Base-by-base conservation (phyloP, 1,140 invertebrate genomes). In the Brachionus rubens region DNA sequence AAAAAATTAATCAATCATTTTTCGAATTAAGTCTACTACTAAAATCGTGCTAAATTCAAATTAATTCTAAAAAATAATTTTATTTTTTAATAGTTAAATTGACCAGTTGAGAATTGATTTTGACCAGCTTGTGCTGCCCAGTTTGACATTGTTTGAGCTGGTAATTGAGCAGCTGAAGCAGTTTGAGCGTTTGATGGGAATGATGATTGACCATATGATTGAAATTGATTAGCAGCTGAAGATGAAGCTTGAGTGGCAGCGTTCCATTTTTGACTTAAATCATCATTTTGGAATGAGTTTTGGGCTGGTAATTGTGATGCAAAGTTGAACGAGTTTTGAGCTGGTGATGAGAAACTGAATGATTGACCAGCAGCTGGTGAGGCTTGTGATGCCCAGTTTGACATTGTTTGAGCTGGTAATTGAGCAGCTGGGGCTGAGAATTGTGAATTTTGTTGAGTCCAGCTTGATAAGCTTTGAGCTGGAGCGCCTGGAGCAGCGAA, bases 231-330 rank as follows among this genome's bases (percentile, higher is more conserved):
- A 33, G 54, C 54, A 59, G 28, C 54, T 33, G 28, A 26, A 33
- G 28, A 33, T 33, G 54, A 59, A 59, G 54, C 54, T 59, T 30
- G 28, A 16, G 30, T 24, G 7, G 28, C 54, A 59, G 54, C 30
- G 4, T 26, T 33, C 54, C 54, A 59, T 59, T 59, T 59, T 16
- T 26, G 19, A 1, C 28, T 33, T 33, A 59, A 10, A 33, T 59
- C 54, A 36, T 59, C 54, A 5, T 19, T 19, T 36, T 59, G 54
- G 54, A 59, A 59, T 59, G 54, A 59, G 33, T n/a, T 59, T 36
- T 28, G 54, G 9, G 54, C 54, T 30, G 54, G 36, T 7, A 59
- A 59, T 59, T 59, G 54, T 1, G 2, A 19, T 19, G 54, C 30
- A 28, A 0, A 36, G 16, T 59, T 59, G 54, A 21, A 14, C 12